Percentiles rank a stretch among this genome's conserved stretches.
Evolutionary conservation across 53 echinoderm and acorn worm genomes (phyloP).

Genomic region (Apostichopus leukothele): DNA sequence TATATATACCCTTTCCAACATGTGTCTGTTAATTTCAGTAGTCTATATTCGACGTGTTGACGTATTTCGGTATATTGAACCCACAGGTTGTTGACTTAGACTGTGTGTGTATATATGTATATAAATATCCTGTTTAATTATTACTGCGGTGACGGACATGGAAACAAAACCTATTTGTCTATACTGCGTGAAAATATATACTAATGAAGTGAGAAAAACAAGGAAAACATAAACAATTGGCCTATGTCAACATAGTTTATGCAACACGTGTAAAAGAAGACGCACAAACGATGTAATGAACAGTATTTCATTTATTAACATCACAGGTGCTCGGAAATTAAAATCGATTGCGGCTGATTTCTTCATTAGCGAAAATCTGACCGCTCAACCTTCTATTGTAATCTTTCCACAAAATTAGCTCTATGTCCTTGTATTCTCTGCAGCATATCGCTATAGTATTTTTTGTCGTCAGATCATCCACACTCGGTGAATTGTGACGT

Average conservation of each 20-base stretch:
- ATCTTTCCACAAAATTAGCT: not conserved
- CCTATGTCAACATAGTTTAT: not conserved
- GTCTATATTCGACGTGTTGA: no score
- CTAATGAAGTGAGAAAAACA: no score
- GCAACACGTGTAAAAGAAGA: not conserved
- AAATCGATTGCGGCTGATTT: constrained; percentile 30
- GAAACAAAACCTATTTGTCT: no score
- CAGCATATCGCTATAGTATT: not conserved
- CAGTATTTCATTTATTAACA: not conserved
- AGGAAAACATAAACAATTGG: not conserved
- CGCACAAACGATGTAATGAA: constrained; percentile 9
- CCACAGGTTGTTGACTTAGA: no score
- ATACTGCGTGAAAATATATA: no score
- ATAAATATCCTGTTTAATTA: no score
- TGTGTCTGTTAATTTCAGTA: no score
- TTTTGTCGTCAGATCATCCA: not conserved
- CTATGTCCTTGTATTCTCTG: constrained; percentile 17
- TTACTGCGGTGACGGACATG: no score
- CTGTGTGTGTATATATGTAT: no score
- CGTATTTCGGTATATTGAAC: no score
- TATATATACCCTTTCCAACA: no score
- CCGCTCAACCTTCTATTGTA: not conserved
- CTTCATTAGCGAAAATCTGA: not conserved
- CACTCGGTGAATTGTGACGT: not conserved
- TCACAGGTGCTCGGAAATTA: constrained; percentile 46